Evolutionary conservation across 2,888 invertebrate species (phyloP).

Genomic region (Anoplius nigerrimus): DNA sequence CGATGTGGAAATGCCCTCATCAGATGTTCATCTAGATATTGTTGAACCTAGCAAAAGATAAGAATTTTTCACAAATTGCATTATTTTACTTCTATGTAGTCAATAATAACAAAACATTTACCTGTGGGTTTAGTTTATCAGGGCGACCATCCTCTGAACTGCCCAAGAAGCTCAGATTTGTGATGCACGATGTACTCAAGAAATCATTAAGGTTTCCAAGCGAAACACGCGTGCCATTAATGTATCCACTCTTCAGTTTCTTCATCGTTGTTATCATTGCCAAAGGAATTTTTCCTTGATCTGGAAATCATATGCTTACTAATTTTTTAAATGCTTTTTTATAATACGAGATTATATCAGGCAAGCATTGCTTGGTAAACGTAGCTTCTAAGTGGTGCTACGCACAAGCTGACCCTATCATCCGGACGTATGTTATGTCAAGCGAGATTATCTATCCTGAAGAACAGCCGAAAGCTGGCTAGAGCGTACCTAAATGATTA

Average conservation of each 20-base stretch:
- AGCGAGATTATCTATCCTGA: constrained; percentile 19
- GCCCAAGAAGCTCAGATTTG: constrained; percentile 95
- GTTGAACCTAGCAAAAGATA: constrained; percentile 81
- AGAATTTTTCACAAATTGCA: not conserved
- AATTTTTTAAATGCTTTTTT: not conserved
- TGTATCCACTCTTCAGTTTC: constrained; percentile 98
- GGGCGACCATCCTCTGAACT: constrained; percentile 95
- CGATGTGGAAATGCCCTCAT: constrained; percentile 87
- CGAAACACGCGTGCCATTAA: constrained; percentile 98
- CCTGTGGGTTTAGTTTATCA: constrained; percentile 78
- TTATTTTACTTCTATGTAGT: not conserved
- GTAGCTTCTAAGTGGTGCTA: constrained; percentile 7
- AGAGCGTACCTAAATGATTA: constrained; percentile 86
- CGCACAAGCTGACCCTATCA: constrained; percentile 1
- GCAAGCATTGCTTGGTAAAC: not conserved
- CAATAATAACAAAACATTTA: constrained; percentile 34
- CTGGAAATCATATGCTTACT: constrained; percentile 75
- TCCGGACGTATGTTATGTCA: not conserved
- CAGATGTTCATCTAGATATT: constrained; percentile 90
- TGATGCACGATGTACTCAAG: constrained; percentile 97
- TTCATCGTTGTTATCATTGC: constrained; percentile 98
- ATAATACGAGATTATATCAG: not conserved
- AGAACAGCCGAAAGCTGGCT: constrained; percentile 43
- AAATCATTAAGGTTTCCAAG: constrained; percentile 97
- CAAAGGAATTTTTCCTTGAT: constrained; percentile 92